Conservation (phyloP, 2,888 invertebrate genomes). For the Eutolmus rufibarbis region DNA sequence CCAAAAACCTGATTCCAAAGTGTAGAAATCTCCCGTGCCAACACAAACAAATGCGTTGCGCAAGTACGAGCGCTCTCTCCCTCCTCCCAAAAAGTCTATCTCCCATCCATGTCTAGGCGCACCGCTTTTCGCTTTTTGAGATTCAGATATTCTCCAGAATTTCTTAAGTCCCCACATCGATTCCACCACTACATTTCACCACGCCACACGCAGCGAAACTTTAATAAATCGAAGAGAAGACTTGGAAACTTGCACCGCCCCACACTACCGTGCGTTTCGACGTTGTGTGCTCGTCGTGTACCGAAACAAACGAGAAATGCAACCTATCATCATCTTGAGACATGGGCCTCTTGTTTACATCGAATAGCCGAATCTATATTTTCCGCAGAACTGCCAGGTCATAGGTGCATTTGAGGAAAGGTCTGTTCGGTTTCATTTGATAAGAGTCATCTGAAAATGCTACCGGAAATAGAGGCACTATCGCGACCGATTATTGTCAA, state of each 20-base stretch:
- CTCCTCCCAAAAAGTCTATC: not conserved
- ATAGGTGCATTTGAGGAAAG: not conserved
- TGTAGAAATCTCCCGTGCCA: constrained; percentile 16
- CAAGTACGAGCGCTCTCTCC: constrained; percentile 10
- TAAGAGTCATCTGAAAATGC: not conserved
- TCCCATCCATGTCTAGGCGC: not conserved
- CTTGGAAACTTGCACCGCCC: not conserved
- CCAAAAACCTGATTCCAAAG: constrained; percentile 33
- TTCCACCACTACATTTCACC: not conserved
- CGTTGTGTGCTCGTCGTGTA: not conserved
- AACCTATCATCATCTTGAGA: not conserved
- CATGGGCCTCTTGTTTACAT: not conserved
- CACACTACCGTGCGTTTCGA: not conserved
- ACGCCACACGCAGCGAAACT: not conserved
- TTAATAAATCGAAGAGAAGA: not conserved
- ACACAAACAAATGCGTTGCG: constrained; percentile 39
- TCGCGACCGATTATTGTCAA: not conserved
- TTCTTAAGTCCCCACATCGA: not conserved
- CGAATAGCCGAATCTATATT: constrained; percentile 6
- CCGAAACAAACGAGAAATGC: not conserved
- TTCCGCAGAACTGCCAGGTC: not conserved
- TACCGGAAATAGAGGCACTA: not conserved
- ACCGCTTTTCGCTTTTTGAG: not conserved
- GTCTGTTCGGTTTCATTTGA: not conserved
- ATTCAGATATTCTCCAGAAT: not conserved